Base-by-base conservation (phyloP, 2,797 vertebrate species). In the Halcyon smyrnensis region DNA sequence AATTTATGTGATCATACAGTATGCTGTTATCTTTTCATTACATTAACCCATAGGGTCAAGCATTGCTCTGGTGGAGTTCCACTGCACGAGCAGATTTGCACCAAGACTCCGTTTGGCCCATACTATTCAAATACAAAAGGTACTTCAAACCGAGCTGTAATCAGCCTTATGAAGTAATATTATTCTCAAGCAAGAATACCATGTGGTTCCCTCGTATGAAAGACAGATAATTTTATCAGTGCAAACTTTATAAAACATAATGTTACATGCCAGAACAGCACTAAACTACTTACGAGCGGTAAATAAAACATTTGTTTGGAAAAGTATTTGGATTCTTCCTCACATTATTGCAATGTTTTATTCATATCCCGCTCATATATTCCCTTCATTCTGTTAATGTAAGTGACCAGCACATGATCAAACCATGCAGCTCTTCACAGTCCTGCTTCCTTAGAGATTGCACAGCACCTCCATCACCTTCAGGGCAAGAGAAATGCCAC, bases 231-330 rank as follows among this genome's bases (percentile, higher is more conserved):
- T 59, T 93, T 93, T 93, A 95, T 97, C 91, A 95, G 94, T 90
- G 69, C n/a, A 95, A 96, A 90, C 94, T 84, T 84, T 76, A 95
- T 89, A 93, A 96, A 97, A 81, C 87, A 85, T 77, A 94, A 96
- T 88, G 90, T 75, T 97, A 91, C 86, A 70, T 80, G 67, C 81
- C 60, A 89, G 92, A 95, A 91, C 78, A 86, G 59, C 90, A 90
- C 84, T 87, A 95, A 92, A 89, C 86, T 83, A 89, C 95, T 93
- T 76, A 84, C 6, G 28, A 82, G 27, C 48, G 39, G 83, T 97
- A 96, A 97, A 98, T 97, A 96, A 97, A 97, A 97, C 93, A 95
- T 96, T 57, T 96, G 60, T 90, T 95, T 90, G 84, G 86, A 92
- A 91, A 95, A 95, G 86, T 90, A 94, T 94, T 97, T 90, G 91